A percentile compares a stretch with the other conserved stretches of the same genome.
These are phyloP conservation scores for Oxyscelio sp. DNA, from an alignment of 2,888 invertebrate genomes.

Conservation along the genomic window DNA sequence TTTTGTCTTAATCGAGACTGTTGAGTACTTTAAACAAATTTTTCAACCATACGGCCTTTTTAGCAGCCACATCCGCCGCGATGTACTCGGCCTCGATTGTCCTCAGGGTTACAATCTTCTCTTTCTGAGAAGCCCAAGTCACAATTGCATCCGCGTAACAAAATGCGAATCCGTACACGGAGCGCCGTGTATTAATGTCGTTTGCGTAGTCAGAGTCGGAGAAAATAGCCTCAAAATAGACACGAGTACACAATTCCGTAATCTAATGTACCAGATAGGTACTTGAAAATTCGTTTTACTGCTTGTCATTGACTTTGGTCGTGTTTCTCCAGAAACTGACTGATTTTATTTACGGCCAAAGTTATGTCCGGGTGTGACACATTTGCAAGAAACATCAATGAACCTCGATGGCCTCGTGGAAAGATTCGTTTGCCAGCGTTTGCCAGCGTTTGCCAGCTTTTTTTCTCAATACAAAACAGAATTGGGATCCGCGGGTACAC, in stretches of 20 bases:
- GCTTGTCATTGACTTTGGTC: no score
- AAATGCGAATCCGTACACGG: neutral
- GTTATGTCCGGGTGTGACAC: slow-evolving; percentile 50
- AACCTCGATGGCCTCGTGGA: slow-evolving; percentile 50
- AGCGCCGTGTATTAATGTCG: neutral
- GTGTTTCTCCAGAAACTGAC: no score
- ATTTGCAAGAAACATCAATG: slow-evolving; percentile 44
- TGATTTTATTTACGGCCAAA: slow-evolving; percentile 57
- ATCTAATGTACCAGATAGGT: neutral
- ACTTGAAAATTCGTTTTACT: slow-evolving; percentile 10
- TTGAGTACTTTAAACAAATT: no score
- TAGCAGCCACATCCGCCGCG: no score
- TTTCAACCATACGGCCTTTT: no score
- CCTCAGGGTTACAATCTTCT: no score
- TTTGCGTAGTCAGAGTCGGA: slow-evolving; percentile 5
- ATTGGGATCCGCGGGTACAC: slow-evolving; percentile 46
- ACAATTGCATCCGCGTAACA: neutral
- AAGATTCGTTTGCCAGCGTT: slow-evolving; percentile 1
- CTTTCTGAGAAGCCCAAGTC: slow-evolving; percentile 12
- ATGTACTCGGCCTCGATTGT: no score
- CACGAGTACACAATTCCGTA: neutral
- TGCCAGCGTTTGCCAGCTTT: neutral
- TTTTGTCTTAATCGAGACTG: no score
- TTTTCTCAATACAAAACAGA: neutral
- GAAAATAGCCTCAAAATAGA: neutral